phyloP scores from a whole-genome alignment of 1,140 invertebrate species.

The Hypsibius dujardini region DNA sequence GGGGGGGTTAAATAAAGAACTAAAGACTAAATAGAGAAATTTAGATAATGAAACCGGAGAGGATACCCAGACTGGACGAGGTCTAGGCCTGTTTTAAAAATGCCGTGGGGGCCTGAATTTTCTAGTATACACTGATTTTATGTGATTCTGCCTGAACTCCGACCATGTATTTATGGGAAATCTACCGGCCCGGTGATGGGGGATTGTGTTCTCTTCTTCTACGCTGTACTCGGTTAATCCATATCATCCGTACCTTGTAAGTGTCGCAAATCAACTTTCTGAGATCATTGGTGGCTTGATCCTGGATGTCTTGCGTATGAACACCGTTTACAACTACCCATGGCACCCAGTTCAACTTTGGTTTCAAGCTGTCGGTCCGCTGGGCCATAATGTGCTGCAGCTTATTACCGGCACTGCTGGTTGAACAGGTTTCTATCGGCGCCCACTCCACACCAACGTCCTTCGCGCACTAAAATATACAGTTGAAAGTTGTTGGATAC shows the following conservation, averaged over 20 bases:
- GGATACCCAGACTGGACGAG: no score
- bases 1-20: no score
- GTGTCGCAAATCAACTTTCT: not conserved
- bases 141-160: no score
- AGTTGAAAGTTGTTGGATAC: not conserved
- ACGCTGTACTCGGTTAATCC: no score
- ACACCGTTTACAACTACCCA: constrained; percentile 9
- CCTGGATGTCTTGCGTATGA: constrained; percentile 13
- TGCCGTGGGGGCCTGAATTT: no score
- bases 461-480: constrained; percentile 9
- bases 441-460: not conserved
- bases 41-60: no score
- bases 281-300: not conserved
- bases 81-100: no score
- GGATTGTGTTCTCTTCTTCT: no score
- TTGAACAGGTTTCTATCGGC: constrained; percentile 1
- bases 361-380: not conserved
- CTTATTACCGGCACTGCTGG: not conserved
- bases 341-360: constrained; percentile 4
- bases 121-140: no score
- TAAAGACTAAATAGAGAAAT: no score
- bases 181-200: no score
- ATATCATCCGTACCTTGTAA: constrained; percentile 16
- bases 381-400: constrained; percentile 14
- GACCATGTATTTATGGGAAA: no score